Base-by-base conservation (phyloP, 2,888 invertebrate genomes). In the Andrena haemorrhoa region DNA sequence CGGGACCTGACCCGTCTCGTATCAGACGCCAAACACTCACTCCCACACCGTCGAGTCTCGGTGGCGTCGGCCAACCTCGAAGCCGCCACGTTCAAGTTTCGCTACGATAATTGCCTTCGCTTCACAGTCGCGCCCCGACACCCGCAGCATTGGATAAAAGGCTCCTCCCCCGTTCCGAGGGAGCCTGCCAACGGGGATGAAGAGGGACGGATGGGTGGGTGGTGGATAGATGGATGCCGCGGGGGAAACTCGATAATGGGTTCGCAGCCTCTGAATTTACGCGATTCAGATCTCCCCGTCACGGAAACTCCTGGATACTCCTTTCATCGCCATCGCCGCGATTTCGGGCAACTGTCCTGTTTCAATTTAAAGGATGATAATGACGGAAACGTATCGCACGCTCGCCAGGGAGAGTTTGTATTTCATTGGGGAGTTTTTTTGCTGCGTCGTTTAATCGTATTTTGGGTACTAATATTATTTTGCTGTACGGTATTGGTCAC, bases 81-180 rank as follows among this genome's bases (percentile, higher is more conserved):
- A 69, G 68, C 86, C 70, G 79, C 82, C 77, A 75, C 92, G 92
- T 93, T 92, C 93, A 91, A 92, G 92, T 92, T 93, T 92, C 92
- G 92, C 92, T 90, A 90, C 92, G 93, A 93, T 93, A 93, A 93
- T 93, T 93, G 93, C 92, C 90, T 93, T 90, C 91, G 92, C 93
- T 92, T 91, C 91, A 91, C 92, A 92, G 92, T 92, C 88, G 92
- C 91, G 92, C 91, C 88, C 88, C 88, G 90, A 90, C 91, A 88
- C 85, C 88, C 87, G 80, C 86, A 72, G 82, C 86, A 83, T 81
- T 81, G 89, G 87, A 89, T 88, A 84, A 88, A 89, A 86, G 85
- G 56, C 61, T 73, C 49, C 75, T 56, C 68, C 51, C 66, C 58
- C 41, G 61, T 72, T 51, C 60, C 84, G 69, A 79, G 53, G 64